A percentile compares a stretch with the other conserved stretches of the same genome.
Evolutionary conservation across 1,140 invertebrate species (phyloP).

Genomic region (Drosophila lacteicornis): DNA sequence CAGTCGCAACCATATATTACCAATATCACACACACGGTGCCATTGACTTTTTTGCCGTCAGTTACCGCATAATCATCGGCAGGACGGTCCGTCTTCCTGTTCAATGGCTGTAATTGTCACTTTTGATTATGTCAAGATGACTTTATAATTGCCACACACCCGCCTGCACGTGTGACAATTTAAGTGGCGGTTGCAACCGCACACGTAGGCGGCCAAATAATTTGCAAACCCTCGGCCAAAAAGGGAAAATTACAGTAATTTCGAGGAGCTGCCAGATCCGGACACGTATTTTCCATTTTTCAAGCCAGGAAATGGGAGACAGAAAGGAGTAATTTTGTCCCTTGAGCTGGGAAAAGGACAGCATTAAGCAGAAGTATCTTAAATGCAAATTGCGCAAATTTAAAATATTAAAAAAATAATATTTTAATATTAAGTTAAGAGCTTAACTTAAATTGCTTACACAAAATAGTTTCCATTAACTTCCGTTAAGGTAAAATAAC

Average conservation of each 20-base stretch:
- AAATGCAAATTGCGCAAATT: too few species aligned
- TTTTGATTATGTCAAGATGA: constrained; percentile 85
- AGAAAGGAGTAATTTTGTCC: constrained; percentile 4
- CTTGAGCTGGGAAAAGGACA: background rate
- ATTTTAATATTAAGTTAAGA: too few species aligned
- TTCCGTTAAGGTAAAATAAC: too few species aligned
- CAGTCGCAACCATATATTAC: constrained; percentile 49
- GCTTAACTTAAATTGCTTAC: too few species aligned
- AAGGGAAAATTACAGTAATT: constrained; percentile 75
- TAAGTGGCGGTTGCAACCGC: constrained; percentile 76
- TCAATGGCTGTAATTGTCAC: constrained; percentile 84
- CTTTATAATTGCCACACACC: constrained; percentile 79
- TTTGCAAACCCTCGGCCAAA: constrained; percentile 71
- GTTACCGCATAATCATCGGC: constrained; percentile 49
- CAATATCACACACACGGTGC: constrained; percentile 35
- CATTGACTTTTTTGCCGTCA: constrained; percentile 62
- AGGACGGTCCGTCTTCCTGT: constrained; percentile 61
- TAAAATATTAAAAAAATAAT: too few species aligned
- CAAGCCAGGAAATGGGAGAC: constrained; percentile 51
- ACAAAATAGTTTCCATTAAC: too few species aligned
- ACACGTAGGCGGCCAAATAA: constrained; percentile 58
- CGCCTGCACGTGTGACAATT: constrained; percentile 77
- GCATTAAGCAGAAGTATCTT: background rate
- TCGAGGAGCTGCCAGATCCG: constrained; percentile 33
- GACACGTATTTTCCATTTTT: constrained; percentile 36